phyloP scores from a whole-genome alignment of 2,113 vertebrate species.

The Platichthys flesus region DNA sequence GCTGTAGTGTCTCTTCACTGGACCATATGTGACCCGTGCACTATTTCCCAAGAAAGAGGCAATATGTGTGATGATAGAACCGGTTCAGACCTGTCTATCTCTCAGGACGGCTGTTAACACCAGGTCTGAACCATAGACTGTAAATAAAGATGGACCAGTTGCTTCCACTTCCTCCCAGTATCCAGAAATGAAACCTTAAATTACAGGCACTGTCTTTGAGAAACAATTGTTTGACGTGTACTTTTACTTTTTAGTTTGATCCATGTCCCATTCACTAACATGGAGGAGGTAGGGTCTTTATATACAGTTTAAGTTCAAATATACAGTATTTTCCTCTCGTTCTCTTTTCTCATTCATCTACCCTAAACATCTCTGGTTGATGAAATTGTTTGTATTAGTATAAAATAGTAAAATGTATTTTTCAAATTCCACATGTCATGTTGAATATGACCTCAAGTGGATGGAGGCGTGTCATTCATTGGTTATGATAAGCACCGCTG shows the following conservation, averaged over 20 bases:
- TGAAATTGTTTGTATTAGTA: too few species aligned
- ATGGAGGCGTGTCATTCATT: conserved; percentile 61
- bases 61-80: too few species aligned
- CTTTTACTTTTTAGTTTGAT: too few species aligned
- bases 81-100: too few species aligned
- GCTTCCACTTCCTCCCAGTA: too few species aligned
- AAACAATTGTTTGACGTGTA: too few species aligned
- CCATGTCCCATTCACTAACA: background rate
- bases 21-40: conserved; percentile 56
- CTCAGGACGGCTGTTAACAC: too few species aligned
- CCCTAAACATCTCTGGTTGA: conserved; percentile 29
- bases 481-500: conserved; percentile 54
- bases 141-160: too few species aligned
- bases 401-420: too few species aligned
- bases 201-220: too few species aligned
- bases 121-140: too few species aligned
- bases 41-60: background rate
- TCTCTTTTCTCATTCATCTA: conserved; percentile 15
- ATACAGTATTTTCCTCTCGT: background rate
- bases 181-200: too few species aligned
- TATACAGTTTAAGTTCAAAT: background rate
- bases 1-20: conserved; percentile 22
- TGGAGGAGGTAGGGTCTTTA: background rate
- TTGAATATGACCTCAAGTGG: conserved; percentile 11
- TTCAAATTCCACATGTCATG: background rate